These are phyloP conservation scores for Stramonita haemastoma DNA, from an alignment of 2,888 invertebrate species.

Conservation along the genomic window DNA sequence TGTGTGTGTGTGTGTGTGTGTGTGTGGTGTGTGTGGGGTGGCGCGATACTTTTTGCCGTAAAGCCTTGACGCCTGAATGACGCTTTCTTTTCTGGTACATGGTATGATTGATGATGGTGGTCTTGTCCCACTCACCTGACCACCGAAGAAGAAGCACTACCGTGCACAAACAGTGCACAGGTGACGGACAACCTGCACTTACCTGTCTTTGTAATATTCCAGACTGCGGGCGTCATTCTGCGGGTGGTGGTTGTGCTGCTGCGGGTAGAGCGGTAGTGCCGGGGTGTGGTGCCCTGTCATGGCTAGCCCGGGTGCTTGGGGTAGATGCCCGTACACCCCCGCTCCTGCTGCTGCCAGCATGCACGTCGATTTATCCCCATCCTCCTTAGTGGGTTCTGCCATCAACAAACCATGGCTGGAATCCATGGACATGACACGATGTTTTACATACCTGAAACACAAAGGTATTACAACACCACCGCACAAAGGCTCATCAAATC, in stretches of 20 bases:
- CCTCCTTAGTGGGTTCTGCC: background rate
- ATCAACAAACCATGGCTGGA: background rate
- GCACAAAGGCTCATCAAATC: too few relatives aligned
- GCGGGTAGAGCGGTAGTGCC: background rate
- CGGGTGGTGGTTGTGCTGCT: background rate
- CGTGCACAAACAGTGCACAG: too few relatives aligned
- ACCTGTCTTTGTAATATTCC: conserved; percentile 26
- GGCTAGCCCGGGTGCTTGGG: background rate
- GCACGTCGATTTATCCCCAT: background rate
- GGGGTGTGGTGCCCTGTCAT: background rate
- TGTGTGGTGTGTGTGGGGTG: too few relatives aligned
- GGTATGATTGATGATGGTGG: too few relatives aligned
- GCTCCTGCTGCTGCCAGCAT: background rate
- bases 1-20: too few relatives aligned
- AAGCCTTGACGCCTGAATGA: too few relatives aligned
- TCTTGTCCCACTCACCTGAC: too few relatives aligned
- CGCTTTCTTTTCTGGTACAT: too few relatives aligned
- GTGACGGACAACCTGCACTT: background rate
- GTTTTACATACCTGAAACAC: background rate
- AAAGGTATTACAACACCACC: too few relatives aligned
- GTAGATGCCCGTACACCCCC: background rate
- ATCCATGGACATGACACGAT: background rate
- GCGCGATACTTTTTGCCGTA: too few relatives aligned
- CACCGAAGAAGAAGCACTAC: too few relatives aligned
- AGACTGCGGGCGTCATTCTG: background rate